Conservation (phyloP, 2,888 invertebrate genomes). For the Lissocephala sabroskyi region DNA sequence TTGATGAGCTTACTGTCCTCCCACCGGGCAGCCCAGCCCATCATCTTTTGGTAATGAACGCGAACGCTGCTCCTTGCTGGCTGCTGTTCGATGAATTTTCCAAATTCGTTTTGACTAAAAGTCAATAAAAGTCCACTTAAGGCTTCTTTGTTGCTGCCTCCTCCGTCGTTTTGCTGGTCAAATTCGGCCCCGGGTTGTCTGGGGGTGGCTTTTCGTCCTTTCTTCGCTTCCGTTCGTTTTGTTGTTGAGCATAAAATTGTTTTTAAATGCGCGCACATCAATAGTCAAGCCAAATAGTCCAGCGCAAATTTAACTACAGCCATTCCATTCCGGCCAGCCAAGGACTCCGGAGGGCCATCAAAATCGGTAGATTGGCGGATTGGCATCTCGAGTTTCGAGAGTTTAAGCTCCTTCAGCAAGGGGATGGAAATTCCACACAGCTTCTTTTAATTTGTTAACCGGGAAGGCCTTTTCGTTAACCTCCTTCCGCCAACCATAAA, state of each 20-base stretch:
- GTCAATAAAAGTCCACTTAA: constrained; percentile 64
- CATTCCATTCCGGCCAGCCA: too few species aligned
- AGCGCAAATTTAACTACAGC: constrained; percentile 55
- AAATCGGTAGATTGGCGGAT: too few species aligned
- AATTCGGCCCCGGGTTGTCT: too few species aligned
- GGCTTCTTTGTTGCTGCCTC: constrained; percentile 56
- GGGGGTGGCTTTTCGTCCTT: too few species aligned
- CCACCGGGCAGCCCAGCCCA: constrained; percentile 13
- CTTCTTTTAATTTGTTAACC: too few species aligned
- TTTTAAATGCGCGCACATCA: constrained; percentile 63
- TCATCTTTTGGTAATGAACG: constrained; percentile 51
- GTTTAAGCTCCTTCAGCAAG: too few species aligned
- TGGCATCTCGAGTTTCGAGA: too few species aligned
- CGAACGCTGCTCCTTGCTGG: constrained; percentile 13
- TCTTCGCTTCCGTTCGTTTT: too few species aligned
- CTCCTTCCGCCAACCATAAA: constrained; percentile 53
- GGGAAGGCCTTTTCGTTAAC: too few species aligned
- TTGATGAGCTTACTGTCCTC: constrained; percentile 52
- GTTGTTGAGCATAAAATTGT: constrained; percentile 50
- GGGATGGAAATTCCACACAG: too few species aligned
- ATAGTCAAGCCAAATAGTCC: constrained; percentile 63
- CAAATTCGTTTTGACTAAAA: constrained; percentile 64
- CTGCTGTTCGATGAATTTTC: constrained; percentile 57
- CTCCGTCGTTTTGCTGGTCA: too few species aligned
- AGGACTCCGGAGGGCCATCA: too few species aligned